Percentiles rank a stretch among this genome's conserved stretches.
phyloP scores from a whole-genome alignment of 2,113 vertebrate species.

The Periophthalmus modestus region DNA sequence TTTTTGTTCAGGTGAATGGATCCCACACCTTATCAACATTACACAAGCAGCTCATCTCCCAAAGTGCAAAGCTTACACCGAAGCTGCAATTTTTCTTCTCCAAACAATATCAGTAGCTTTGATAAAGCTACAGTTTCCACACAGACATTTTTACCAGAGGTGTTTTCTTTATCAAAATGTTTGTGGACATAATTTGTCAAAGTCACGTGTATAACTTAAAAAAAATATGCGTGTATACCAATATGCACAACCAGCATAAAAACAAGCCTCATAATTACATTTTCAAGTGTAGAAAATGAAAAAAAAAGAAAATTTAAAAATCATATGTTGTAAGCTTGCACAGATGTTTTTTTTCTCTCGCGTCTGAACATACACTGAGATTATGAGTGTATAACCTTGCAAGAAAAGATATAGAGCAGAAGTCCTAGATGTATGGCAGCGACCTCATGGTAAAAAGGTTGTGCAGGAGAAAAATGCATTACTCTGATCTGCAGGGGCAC shows the following conservation, averaged over 20 bases:
- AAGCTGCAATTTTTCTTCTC: neutral
- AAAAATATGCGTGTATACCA: neutral
- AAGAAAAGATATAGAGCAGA: too few species aligned
- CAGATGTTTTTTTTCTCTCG: too few species aligned
- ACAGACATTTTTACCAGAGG: neutral
- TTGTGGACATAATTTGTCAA: neutral
- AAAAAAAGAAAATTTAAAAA: too few species aligned
- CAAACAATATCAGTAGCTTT: neutral
- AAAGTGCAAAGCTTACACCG: slow-evolving; percentile 9
- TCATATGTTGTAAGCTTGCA: too few species aligned
- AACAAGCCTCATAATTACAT: too few species aligned
- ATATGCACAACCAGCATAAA: too few species aligned
- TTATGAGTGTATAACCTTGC: too few species aligned
- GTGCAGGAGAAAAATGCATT: neutral
- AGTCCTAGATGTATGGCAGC: too few species aligned
- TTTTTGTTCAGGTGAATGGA: slow-evolving; percentile 38
- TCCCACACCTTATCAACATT: slow-evolving; percentile 35
- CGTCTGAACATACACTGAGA: too few species aligned
- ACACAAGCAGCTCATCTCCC: slow-evolving; percentile 21
- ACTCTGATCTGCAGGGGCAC: too few species aligned
- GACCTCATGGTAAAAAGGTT: neutral
- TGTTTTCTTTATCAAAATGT: neutral
- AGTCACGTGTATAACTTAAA: neutral
- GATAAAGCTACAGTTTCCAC: neutral
- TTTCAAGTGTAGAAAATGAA: too few species aligned